Conservation (phyloP, 2,888 invertebrate genomes). For the Hypselothyrea guttata region DNA sequence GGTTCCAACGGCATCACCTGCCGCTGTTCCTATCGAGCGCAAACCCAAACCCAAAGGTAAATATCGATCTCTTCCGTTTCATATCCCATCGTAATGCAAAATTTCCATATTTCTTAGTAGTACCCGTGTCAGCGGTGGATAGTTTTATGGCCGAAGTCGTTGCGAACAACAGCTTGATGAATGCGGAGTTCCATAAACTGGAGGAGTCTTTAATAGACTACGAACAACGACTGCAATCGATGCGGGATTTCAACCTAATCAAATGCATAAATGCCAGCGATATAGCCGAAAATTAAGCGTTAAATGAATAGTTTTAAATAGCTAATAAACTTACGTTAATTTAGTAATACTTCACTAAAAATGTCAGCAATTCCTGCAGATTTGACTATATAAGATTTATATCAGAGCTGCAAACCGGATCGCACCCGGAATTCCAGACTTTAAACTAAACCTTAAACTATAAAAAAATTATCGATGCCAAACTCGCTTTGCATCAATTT, state of each 20-base stretch:
- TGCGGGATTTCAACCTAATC: conserved; percentile 55
- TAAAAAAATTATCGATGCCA: too few relatives aligned
- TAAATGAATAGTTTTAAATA: too few relatives aligned
- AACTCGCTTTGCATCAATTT: too few relatives aligned
- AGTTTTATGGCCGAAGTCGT: conserved; percentile 63
- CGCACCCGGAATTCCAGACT: too few relatives aligned
- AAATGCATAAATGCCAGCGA: conserved; percentile 29
- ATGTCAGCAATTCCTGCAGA: too few relatives aligned
- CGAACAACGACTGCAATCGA: conserved; percentile 64
- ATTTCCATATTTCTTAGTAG: background rate
- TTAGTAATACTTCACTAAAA: too few relatives aligned
- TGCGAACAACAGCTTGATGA: conserved; percentile 60
- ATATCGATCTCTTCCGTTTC: background rate
- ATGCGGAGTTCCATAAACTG: conserved; percentile 57
- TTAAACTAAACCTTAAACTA: too few relatives aligned
- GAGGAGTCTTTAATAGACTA: conserved; percentile 66
- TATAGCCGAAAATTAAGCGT: too few relatives aligned
- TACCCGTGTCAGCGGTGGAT: conserved; percentile 33
- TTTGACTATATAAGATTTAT: too few relatives aligned
- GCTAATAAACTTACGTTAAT: too few relatives aligned
- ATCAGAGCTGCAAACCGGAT: too few relatives aligned
- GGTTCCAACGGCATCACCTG: conserved; percentile 9
- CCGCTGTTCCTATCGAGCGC: conserved; percentile 2
- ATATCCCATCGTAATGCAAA: too few relatives aligned
- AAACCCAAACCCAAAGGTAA: conserved; percentile 31